Evolutionary conservation across 1,140 invertebrate genomes (phyloP), one percentile per base, ranked within the genome.

Genomic region (Drosophila navojoa): DNA sequence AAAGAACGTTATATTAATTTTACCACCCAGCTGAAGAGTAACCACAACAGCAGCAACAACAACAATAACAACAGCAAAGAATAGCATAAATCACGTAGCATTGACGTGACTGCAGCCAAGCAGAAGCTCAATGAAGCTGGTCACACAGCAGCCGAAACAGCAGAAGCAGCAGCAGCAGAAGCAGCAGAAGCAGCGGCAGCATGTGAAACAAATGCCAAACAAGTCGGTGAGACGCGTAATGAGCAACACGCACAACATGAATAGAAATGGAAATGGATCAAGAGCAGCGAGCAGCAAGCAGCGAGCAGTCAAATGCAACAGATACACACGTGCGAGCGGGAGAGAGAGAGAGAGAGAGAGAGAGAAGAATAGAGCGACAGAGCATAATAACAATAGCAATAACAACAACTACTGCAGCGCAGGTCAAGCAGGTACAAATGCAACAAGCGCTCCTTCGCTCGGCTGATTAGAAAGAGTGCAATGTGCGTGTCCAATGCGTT

Each of bases 381-480:
- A 49, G 11, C 22, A 35, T 35, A 27, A 50, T 1, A 67, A 29
- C 27, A 29, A 29, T 29, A 29, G 5, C 71, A 22, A 13, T 44
- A 69, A 62, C 63, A 69, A 57, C 71, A 62, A 73, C 63, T 54
- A 73, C 63, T 54, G 45, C 69, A 45, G 47, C 57, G 29, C 82
- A 87, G 82, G 82, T 87, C 82, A 87, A 87, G 82, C 82, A 87
- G 82, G 82, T 87, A 87, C 84, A 87, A 87, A 87, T 89, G 82
- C 82, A 87, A 87, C 84, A 87, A 87, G 84, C 84, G 64, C 55
- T 75, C 63, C 52, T 58, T 63, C 68, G 76, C 79, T 79, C 68
- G 69, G 72, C 72, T 87, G 84, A 82, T 87, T 89, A 87, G 84
- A 87, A 87, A 82, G 76, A 89, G 84, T 79, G 76, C 72, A 81